Conservation (phyloP, 2,797 vertebrate species). For the Danio aesculapii region DNA sequence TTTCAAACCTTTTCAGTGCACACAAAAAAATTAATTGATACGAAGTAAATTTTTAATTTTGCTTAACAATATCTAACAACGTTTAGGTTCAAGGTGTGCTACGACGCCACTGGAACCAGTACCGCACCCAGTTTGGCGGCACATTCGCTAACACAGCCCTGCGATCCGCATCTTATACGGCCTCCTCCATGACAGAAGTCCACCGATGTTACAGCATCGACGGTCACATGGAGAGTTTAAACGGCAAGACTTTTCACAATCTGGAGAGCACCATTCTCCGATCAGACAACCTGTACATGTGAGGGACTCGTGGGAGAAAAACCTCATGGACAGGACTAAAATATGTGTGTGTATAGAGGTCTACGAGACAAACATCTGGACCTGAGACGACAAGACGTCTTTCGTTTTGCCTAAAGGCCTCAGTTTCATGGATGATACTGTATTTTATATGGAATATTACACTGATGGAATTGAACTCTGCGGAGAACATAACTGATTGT, state of each 20-base stretch:
- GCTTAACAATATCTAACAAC: too few species aligned
- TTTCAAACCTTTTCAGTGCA: neutral
- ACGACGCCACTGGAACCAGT: slow-evolving; percentile 94
- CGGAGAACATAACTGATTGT: slow-evolving; percentile 9
- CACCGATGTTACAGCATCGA: slow-evolving; percentile 92
- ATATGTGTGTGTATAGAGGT: neutral
- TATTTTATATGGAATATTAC: slow-evolving; percentile 38
- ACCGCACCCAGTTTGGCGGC: slow-evolving; percentile 92
- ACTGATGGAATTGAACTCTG: neutral
- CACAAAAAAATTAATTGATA: neutral
- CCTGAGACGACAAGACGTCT: neutral
- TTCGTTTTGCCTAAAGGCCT: neutral
- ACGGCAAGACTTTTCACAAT: slow-evolving; percentile 89
- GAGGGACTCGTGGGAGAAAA: slow-evolving; percentile 60
- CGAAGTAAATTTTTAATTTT: too few species aligned
- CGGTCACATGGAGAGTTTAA: slow-evolving; percentile 88
- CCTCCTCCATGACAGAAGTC: slow-evolving; percentile 88
- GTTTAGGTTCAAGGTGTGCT: slow-evolving; percentile 92
- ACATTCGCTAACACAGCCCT: slow-evolving; percentile 88
- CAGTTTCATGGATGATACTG: slow-evolving; percentile 19
- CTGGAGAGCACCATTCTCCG: slow-evolving; percentile 82
- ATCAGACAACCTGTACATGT: slow-evolving; percentile 88
- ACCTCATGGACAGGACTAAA: neutral
- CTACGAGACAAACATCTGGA: slow-evolving; percentile 30
- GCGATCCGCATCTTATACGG: slow-evolving; percentile 81